Percentiles rank a stretch among this genome's conserved stretches.
Evolutionary conservation across 2,797 vertebrate species (phyloP).

Genomic region (Sebastolobus alascanus): DNA sequence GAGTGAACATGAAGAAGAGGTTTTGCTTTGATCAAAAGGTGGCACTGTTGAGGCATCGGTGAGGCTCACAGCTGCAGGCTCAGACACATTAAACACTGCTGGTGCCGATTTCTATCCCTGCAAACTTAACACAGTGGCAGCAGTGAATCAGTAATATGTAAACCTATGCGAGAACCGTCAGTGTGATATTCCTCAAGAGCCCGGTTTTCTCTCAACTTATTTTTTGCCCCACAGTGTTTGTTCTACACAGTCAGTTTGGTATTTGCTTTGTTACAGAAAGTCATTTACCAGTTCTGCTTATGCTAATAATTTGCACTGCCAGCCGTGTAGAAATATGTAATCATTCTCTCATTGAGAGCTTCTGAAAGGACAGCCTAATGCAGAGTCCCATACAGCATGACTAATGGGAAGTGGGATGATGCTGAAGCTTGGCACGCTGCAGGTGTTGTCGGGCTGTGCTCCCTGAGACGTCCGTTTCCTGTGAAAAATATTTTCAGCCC

Average conservation of each 20-base stretch:
- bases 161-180: slow-evolving; percentile 60
- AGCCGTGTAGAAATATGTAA: slow-evolving; percentile 81
- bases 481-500: slow-evolving; percentile 31
- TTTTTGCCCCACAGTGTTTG: slow-evolving; percentile 71
- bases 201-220: slow-evolving; percentile 54
- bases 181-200: slow-evolving; percentile 64
- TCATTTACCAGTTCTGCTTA: slow-evolving; percentile 70
- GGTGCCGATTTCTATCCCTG: slow-evolving; percentile 30
- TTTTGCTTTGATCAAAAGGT: slow-evolving; percentile 75
- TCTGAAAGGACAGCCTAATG: slow-evolving; percentile 69
- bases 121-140: slow-evolving; percentile 53
- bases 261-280: slow-evolving; percentile 72
- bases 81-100: slow-evolving; percentile 23
- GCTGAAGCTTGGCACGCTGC: slow-evolving; percentile 54
- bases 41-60: slow-evolving; percentile 83
- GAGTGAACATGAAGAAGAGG: slow-evolving; percentile 12
- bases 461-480: slow-evolving; percentile 57
- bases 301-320: slow-evolving; percentile 76
- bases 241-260: slow-evolving; percentile 59
- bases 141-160: slow-evolving; percentile 60
- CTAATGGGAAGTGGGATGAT: slow-evolving; percentile 73
- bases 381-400: slow-evolving; percentile 75
- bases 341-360: slow-evolving; percentile 78
- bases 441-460: slow-evolving; percentile 46
- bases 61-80: slow-evolving; percentile 37